Percentiles rank a stretch among this genome's conserved stretches.
phyloP scores from a whole-genome alignment of 2,888 invertebrate genomes.

The Deilephila porcellus region DNA sequence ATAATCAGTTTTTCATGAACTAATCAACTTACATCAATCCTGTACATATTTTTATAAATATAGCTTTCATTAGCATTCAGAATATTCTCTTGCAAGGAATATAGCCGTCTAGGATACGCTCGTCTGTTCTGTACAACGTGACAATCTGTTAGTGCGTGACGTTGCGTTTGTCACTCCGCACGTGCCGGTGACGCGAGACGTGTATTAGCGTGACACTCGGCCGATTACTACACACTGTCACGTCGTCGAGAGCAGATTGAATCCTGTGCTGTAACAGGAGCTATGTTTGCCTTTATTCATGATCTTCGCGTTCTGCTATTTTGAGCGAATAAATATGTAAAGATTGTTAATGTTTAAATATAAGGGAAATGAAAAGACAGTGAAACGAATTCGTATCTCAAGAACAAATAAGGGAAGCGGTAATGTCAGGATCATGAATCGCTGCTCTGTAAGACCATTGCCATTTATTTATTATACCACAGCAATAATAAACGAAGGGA shows the following conservation, averaged over 20 bases:
- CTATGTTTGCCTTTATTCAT: background rate
- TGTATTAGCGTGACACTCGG: constrained; percentile 20
- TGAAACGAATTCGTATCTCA: background rate
- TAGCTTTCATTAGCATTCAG: background rate
- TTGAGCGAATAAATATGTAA: background rate
- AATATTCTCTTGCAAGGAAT: background rate
- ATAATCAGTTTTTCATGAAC: no score
- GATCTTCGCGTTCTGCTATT: background rate
- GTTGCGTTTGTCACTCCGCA: constrained; percentile 21
- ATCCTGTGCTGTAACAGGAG: background rate
- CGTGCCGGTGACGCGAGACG: constrained; percentile 12
- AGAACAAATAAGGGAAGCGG: background rate
- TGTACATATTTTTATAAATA: no score
- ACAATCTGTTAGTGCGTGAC: constrained; percentile 18
- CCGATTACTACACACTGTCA: constrained; percentile 16
- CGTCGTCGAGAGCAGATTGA: constrained; percentile 17
- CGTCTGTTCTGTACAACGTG: constrained; percentile 16
- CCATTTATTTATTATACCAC: no score
- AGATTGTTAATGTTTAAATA: background rate
- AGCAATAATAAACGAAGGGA: no score
- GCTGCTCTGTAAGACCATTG: no score
- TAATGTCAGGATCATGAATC: no score
- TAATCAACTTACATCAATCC: no score
- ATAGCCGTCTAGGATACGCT: background rate
- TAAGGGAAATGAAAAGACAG: background rate